Conservation (phyloP, 37 sponge, comb jelly and placozoan genomes). For the Cladorhizidae sp. region DNA sequence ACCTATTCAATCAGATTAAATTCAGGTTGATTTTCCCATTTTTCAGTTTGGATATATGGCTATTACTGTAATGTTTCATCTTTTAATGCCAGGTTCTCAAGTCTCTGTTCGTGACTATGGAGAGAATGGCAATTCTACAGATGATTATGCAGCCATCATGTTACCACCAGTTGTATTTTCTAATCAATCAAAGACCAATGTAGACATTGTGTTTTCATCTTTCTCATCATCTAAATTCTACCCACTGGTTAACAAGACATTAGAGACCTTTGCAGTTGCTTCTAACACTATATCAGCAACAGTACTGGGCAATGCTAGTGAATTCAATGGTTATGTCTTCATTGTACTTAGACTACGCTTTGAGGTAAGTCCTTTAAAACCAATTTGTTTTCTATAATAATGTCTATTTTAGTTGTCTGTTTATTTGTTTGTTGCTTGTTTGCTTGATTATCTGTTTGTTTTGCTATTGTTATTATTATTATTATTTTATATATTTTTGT, state of each 20-base stretch:
- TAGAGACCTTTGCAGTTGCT: slow-evolving; percentile 13
- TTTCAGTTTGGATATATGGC: neutral
- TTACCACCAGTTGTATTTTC: slow-evolving; percentile 14
- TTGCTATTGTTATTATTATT: no score
- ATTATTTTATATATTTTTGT: no score
- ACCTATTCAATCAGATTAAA: neutral
- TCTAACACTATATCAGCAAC: slow-evolving; percentile 8
- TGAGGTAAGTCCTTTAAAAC: neutral
- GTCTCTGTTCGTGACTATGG: neutral
- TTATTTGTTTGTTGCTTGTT: no score
- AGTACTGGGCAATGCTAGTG: neutral
- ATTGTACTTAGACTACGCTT: neutral
- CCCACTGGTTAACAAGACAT: neutral
- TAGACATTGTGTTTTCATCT: slow-evolving; percentile 5
- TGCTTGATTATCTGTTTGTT: no score
- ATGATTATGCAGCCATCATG: neutral
- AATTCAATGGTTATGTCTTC: neutral
- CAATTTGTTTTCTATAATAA: no score
- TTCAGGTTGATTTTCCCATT: neutral
- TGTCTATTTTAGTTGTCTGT: no score
- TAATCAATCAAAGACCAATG: neutral
- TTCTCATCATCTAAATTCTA: neutral
- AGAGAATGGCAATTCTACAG: neutral
- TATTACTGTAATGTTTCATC: neutral
- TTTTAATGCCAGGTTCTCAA: neutral